Percentiles rank a stretch among this genome's conserved stretches.
Conservation (phyloP, 1,140 invertebrate genomes). For the Hylaeus volcanicus region DNA sequence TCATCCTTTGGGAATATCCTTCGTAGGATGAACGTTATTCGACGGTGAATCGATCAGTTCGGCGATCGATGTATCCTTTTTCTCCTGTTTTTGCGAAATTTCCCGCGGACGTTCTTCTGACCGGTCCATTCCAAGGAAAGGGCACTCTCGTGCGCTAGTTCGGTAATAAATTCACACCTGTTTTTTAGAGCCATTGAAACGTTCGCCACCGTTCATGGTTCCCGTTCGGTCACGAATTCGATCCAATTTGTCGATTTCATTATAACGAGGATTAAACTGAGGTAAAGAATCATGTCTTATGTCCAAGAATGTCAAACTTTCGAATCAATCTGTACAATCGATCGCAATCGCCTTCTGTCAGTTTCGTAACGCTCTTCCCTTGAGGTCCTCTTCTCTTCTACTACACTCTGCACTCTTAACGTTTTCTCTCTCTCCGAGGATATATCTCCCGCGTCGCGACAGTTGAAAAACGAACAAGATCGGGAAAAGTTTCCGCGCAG, state of each 20-base stretch:
- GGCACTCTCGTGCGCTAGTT: neutral
- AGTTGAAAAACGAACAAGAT: slow-evolving; percentile 21
- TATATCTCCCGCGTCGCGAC: neutral
- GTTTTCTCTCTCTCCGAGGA: neutral
- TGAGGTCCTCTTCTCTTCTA: neutral
- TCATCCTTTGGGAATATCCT: neutral
- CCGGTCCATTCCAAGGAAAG: neutral
- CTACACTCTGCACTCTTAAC: neutral
- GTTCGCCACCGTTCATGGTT: neutral
- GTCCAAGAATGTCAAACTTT: neutral
- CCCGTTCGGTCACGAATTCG: neutral
- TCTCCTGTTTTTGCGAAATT: neutral
- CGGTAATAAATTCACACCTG: neutral
- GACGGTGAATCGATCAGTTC: slow-evolving; percentile 22
- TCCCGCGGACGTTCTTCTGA: neutral
- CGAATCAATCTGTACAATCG: neutral
- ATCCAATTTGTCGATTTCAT: too few relatives aligned
- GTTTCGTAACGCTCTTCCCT: neutral
- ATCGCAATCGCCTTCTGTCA: neutral
- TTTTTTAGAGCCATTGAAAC: neutral
- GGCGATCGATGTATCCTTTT: slow-evolving; percentile 17
- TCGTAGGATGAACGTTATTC: neutral
- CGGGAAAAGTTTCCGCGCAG: slow-evolving; percentile 25
- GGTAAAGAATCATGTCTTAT: too few relatives aligned
- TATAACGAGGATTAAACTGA: too few relatives aligned